Percentiles rank a stretch among this genome's conserved stretches.
These are phyloP conservation scores for Microcebus ravelobensis DNA, from an alignment of 2,113 vertebrate genomes.

Conservation along the genomic window DNA sequence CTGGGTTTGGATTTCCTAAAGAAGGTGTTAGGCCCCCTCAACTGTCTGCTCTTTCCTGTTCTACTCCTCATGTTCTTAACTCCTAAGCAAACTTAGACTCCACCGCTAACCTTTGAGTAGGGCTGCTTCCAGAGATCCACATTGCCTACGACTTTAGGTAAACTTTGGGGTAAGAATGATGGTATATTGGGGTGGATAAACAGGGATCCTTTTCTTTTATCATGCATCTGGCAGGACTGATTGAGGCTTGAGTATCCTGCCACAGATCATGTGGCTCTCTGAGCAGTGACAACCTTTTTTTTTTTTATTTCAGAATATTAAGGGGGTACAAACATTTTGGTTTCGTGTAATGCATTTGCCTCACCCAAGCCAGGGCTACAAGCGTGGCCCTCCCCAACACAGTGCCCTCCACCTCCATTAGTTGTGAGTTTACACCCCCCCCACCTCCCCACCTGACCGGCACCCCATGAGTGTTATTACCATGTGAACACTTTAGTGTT, in stretches of 20 bases:
- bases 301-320: background rate
- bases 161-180: conserved; percentile 8
- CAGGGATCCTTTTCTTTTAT: background rate
- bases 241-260: background rate
- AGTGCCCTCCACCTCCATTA: no score
- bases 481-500: no score
- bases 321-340: no score
- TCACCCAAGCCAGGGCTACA: no score
- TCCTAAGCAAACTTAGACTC: conserved; percentile 57
- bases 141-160: background rate
- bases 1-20: conserved; percentile 42
- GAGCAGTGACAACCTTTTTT: background rate
- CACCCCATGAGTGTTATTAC: no score
- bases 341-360: no score
- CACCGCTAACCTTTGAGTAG: conserved; percentile 47
- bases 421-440: no score
- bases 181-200: background rate
- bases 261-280: background rate
- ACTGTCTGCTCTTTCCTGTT: background rate
- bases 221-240: background rate
- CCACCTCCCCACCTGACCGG: no score
- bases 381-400: no score
- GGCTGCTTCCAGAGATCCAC: background rate
- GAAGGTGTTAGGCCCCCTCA: conserved; percentile 44
- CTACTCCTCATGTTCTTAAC: conserved; percentile 21